These are phyloP conservation scores for Endomychus coccineus DNA, from an alignment of 2,888 invertebrate species.

Conservation along the genomic window DNA sequence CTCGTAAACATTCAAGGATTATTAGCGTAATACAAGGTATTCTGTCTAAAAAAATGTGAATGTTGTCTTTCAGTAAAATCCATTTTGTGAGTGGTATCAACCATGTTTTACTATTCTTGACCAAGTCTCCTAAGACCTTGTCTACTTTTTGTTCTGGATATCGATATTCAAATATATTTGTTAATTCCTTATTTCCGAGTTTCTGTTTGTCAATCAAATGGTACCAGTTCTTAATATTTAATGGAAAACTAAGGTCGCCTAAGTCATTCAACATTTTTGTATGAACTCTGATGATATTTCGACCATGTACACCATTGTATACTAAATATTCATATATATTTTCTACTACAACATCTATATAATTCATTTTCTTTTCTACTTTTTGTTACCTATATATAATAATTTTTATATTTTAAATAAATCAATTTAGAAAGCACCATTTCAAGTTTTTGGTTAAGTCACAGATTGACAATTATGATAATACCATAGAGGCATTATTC, in stretches of 20 bases:
- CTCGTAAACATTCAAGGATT: too few species aligned
- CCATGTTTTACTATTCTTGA: conserved; percentile 6
- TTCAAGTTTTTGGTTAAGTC: too few species aligned
- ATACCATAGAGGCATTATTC: too few species aligned
- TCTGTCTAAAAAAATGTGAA: conserved; percentile 7
- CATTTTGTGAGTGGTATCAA: background rate
- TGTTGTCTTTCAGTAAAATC: conserved; percentile 4
- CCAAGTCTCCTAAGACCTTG: background rate
- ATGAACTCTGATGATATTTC: conserved; percentile 51
- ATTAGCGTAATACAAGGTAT: too few species aligned
- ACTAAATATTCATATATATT: too few species aligned
- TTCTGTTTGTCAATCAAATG: conserved; percentile 32
- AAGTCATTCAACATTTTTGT: conserved; percentile 47
- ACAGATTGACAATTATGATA: too few species aligned
- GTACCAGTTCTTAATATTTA: conserved; percentile 52
- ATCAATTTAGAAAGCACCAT: too few species aligned
- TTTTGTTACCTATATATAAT: too few species aligned
- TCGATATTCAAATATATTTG: conserved; percentile 1
- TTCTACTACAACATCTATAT: too few species aligned
- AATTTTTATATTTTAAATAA: too few species aligned
- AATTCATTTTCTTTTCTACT: too few species aligned
- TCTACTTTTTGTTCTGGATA: background rate
- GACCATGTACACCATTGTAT: too few species aligned
- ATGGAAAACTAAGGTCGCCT: conserved; percentile 62
- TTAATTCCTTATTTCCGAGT: background rate